Evolutionary conservation across 1,140 invertebrate species (phyloP).

Genomic region (Zaprionus nigranus): DNA sequence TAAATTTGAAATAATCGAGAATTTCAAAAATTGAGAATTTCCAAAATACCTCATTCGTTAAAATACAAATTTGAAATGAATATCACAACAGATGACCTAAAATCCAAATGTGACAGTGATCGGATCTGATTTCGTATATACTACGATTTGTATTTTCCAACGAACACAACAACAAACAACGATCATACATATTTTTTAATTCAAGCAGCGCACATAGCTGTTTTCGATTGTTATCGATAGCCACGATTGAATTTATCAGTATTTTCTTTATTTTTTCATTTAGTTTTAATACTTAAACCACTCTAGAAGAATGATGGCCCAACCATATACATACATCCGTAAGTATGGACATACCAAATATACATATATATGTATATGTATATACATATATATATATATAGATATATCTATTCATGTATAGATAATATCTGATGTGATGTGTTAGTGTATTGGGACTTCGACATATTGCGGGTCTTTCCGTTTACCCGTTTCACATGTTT

Average conservation of each 20-base stretch:
- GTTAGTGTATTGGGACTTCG: conserved; percentile 21
- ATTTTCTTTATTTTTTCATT: too few species aligned
- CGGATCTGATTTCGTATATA: neutral
- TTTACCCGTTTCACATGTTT: conserved; percentile 20
- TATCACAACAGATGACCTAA: conserved; percentile 19
- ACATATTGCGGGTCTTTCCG: neutral
- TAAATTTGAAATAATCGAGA: conserved; percentile 27
- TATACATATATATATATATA: too few species aligned
- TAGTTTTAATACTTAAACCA: too few species aligned
- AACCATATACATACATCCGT: too few species aligned
- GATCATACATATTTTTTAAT: neutral
- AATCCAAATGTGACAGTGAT: conserved; percentile 24
- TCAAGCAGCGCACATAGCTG: too few species aligned
- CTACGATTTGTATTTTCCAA: neutral
- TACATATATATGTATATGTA: neutral
- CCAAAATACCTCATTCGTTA: conserved; percentile 37
- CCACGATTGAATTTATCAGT: neutral
- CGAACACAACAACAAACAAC: neutral
- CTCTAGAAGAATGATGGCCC: too few species aligned
- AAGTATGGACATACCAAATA: too few species aligned
- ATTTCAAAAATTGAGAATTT: conserved; percentile 41
- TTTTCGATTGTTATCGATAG: neutral
- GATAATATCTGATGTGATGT: neutral
- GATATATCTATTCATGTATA: neutral
- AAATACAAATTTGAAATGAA: conserved; percentile 41